A percentile compares a stretch with the other conserved stretches of the same genome.
Conservation (phyloP, 2,113 vertebrate species). For the Regulus satrapa region DNA sequence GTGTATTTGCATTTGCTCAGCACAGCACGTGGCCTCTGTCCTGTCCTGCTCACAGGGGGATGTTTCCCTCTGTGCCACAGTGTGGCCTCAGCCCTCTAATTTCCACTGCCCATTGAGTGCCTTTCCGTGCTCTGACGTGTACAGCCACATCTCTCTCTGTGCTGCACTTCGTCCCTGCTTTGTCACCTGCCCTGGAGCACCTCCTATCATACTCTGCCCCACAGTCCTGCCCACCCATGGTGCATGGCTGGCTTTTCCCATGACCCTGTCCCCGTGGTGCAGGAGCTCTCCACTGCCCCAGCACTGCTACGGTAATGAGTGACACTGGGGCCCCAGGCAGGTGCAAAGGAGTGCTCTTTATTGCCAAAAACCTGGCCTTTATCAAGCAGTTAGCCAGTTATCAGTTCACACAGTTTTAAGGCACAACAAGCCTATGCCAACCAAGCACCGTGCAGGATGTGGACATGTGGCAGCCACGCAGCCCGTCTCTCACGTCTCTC, state of each 20-base stretch:
- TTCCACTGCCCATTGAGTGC: rapidly evolving
- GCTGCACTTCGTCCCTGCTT: neutral
- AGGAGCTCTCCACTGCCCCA: neutral
- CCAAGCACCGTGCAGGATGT: neutral
- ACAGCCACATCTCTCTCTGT: neutral
- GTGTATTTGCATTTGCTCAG: neutral
- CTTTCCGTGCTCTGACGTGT: neutral
- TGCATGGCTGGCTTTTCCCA: neutral
- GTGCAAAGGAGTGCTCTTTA: neutral
- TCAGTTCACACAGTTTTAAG: neutral
- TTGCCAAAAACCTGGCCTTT: neutral
- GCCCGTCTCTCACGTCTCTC: neutral
- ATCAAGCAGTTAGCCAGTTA: neutral
- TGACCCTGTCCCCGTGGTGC: rapidly evolving
- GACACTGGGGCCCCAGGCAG: neutral
- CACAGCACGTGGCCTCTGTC: neutral
- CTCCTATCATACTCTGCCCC: neutral
- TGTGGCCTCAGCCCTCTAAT: neutral
- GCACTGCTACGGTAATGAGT: rapidly evolving
- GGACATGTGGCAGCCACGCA: neutral
- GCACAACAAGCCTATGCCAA: neutral
- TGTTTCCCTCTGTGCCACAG: neutral
- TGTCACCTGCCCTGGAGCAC: neutral
- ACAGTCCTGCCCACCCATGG: neutral
- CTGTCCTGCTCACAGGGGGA: neutral